Base-by-base conservation (phyloP, 2,888 invertebrate species). In the Monochamus alternatus region DNA sequence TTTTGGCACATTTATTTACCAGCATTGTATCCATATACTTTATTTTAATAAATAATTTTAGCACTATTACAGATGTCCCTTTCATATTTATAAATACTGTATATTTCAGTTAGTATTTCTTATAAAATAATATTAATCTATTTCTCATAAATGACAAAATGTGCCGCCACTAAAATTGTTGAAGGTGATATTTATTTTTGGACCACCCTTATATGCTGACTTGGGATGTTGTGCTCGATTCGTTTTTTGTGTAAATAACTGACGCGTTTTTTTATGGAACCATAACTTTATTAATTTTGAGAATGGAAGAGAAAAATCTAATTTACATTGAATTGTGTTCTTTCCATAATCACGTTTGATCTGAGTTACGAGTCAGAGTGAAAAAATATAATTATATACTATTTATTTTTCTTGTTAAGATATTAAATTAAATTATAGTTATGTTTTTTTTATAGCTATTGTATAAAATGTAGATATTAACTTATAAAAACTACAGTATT, bases 401-500 rank as follows among this genome's bases (percentile, higher is more conserved):
- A 47, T 47, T 47, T 47, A 47, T 47, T 47, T 47, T 47, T 47
- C 47, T 47, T 9, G 47, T 47, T 47, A 47, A 47, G 47, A 47
- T 47, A 47, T 47, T 9, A 12, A 22, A 3, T 31, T 76, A 76
- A 72, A 78, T 78, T 79, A 78, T 80, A 78, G 74, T 79, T 79
- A 79, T 79, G 70, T 79, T 79, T 75, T 75, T 78, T 55, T 74
- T 75, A 47, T 47, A 12, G 47, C 47, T 47, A 47, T 38, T 47
- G 47, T 47, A 47, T 47, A 47, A 47, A 47, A 47, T 47, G 47
- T 47, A 47, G 47, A 47, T 47, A 76, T 74, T 75, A 51, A 66
- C 72, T 68, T 72, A 75, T 75, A 76, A 58, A 77, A 78, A 79
- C 47, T 52, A 60, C 74, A 76, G 63, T 60, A 65, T 68, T 76